Conservation (phyloP, 2,888 invertebrate genomes). For the Cryptosula pallasiana region DNA sequence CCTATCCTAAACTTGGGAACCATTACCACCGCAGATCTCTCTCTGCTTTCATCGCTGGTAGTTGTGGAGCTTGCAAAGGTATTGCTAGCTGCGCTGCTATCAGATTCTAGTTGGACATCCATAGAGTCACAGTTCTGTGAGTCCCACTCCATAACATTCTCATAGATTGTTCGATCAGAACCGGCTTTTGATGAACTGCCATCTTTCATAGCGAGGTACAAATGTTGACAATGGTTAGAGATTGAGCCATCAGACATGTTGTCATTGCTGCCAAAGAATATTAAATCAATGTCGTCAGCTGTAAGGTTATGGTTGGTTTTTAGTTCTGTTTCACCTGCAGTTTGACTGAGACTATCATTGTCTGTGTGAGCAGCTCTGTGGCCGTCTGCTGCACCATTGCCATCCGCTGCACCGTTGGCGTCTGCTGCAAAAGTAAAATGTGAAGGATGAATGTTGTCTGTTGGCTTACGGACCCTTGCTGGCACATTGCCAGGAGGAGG, state of each 20-base stretch:
- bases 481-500: background rate
- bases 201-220: too few relatives aligned
- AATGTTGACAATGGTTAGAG: too few relatives aligned
- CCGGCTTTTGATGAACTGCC: too few relatives aligned
- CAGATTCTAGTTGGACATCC: too few relatives aligned
- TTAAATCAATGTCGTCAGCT: background rate
- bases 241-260: background rate
- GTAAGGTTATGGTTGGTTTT: background rate
- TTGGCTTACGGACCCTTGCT: background rate
- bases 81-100: background rate
- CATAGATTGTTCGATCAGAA: too few relatives aligned
- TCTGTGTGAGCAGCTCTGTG: background rate
- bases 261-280: background rate
- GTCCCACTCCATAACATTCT: too few relatives aligned
- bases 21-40: background rate
- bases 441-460: background rate
- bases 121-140: too few relatives aligned
- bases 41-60: background rate
- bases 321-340: background rate
- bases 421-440: background rate
- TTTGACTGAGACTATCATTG: background rate
- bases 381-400: background rate
- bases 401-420: background rate
- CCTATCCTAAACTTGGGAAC: constrained; percentile 1
- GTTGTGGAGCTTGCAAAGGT: background rate